phyloP scores from a whole-genome alignment of 2,888 invertebrate species.

The Latheticus oryzae region DNA sequence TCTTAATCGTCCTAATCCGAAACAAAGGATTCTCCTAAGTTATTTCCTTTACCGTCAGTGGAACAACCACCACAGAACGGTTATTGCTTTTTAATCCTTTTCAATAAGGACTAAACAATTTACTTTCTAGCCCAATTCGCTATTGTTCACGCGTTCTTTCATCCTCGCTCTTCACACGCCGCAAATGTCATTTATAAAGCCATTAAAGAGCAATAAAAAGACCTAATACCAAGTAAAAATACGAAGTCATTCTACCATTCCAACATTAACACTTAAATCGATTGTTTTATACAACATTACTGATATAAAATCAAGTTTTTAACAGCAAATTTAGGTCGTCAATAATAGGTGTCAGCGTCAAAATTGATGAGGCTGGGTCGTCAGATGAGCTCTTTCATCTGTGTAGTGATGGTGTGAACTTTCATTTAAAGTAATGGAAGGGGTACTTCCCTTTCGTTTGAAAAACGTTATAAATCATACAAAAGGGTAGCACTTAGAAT shows the following conservation, averaged over 20 bases:
- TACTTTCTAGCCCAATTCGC: conserved; percentile 32
- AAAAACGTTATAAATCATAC: conserved; percentile 23
- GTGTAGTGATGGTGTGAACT: conserved; percentile 4
- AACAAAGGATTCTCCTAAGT: conserved; percentile 46
- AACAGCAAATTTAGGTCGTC: too few relatives aligned
- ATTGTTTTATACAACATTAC: too few relatives aligned
- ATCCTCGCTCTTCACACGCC: conserved; percentile 32
- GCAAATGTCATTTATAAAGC: conserved; percentile 40
- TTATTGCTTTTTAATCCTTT: conserved; percentile 46
- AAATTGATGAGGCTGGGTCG: too few relatives aligned
- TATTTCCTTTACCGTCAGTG: conserved; percentile 41
- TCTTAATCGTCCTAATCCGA: conserved; percentile 45
- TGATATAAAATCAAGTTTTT: too few relatives aligned
- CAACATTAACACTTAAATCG: conserved; percentile 2
- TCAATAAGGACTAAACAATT: conserved; percentile 43
- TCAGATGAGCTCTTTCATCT: too few relatives aligned
- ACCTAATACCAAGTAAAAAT: conserved; percentile 31
- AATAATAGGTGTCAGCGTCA: too few relatives aligned
- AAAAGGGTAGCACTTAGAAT: conserved; percentile 18
- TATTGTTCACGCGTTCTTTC: conserved; percentile 40
- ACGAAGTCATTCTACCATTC: conserved; percentile 8
- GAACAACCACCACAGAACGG: conserved; percentile 38
- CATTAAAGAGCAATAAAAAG: conserved; percentile 36
- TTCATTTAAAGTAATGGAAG: conserved; percentile 15
- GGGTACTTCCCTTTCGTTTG: conserved; percentile 9